Evolutionary conservation across 1,140 invertebrate genomes (phyloP).

Genomic region (Nasonia vitripennis): DNA sequence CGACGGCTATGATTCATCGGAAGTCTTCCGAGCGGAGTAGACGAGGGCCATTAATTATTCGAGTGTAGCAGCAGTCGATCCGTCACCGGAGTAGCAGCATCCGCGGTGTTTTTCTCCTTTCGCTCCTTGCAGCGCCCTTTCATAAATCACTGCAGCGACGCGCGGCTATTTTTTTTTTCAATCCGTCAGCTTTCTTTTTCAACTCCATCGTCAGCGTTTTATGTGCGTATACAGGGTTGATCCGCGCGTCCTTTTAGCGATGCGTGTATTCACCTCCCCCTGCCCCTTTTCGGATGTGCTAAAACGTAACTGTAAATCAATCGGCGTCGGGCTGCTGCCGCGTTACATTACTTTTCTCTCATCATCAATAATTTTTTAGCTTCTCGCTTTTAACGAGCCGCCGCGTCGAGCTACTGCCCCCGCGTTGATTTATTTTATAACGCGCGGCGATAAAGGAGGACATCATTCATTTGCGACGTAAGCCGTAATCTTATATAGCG

Average conservation of each 20-base stretch:
- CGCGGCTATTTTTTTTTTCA: not conserved
- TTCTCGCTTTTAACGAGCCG: not conserved
- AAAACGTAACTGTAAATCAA: constrained; percentile 19
- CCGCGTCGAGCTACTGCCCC: too few species aligned
- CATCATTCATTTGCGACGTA: not conserved
- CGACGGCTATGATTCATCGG: not conserved
- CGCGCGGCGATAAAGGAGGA: not conserved
- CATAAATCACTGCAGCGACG: not conserved
- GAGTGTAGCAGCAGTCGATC: not conserved
- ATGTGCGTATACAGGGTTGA: too few species aligned
- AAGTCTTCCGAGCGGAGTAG: not conserved
- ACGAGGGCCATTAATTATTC: constrained; percentile 8
- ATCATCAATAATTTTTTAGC: not conserved
- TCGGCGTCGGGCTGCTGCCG: not conserved
- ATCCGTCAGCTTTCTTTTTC: too few species aligned
- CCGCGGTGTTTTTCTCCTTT: not conserved
- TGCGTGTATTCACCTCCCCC: not conserved
- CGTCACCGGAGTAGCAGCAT: not conserved
- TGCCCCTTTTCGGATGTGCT: not conserved
- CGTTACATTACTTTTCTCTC: not conserved
- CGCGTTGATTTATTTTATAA: not conserved
- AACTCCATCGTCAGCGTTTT: too few species aligned
- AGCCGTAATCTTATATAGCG: not conserved
- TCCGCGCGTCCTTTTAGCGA: not conserved
- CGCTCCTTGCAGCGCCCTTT: not conserved